Conservation (phyloP, 2,888 invertebrate species). For the Xanthostigma xanthostigma region DNA sequence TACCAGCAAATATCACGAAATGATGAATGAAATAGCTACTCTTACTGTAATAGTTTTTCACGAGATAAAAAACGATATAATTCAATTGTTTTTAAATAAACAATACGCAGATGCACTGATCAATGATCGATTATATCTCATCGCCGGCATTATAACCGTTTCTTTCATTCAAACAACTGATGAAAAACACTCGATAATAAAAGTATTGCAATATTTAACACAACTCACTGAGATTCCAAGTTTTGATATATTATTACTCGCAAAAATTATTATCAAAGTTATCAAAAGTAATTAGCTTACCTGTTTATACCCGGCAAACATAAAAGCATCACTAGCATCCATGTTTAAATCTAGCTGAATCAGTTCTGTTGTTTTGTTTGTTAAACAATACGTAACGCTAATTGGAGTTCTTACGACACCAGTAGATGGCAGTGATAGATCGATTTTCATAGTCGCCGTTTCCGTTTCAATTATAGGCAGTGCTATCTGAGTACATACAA, state of each 20-base stretch:
- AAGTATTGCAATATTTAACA: not conserved
- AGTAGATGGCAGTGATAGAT: slow-evolving; percentile 52
- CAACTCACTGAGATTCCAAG: not conserved
- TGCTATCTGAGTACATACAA: no score
- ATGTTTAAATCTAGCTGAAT: slow-evolving; percentile 59
- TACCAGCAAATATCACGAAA: no score
- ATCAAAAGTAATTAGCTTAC: slow-evolving; percentile 25
- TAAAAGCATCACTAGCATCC: slow-evolving; percentile 79
- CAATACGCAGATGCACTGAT: no score
- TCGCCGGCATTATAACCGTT: no score
- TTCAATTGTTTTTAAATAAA: no score
- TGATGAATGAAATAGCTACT: no score
- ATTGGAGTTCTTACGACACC: slow-evolving; percentile 59
- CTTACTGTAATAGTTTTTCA: no score
- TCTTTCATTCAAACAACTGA: no score
- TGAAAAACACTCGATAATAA: no score
- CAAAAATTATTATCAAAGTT: slow-evolving; percentile 1
- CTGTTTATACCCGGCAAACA: slow-evolving; percentile 91
- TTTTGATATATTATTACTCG: not conserved
- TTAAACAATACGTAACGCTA: slow-evolving; percentile 51
- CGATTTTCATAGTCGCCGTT: slow-evolving; percentile 42
- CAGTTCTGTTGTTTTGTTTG: slow-evolving; percentile 55
- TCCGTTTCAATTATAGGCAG: slow-evolving; percentile 16
- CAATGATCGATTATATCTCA: no score
- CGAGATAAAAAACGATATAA: no score